Percentiles rank a stretch among this genome's conserved stretches.
These are phyloP conservation scores for Cygnus olor DNA, from an alignment of 2,797 vertebrate species.

Conservation along the genomic window DNA sequence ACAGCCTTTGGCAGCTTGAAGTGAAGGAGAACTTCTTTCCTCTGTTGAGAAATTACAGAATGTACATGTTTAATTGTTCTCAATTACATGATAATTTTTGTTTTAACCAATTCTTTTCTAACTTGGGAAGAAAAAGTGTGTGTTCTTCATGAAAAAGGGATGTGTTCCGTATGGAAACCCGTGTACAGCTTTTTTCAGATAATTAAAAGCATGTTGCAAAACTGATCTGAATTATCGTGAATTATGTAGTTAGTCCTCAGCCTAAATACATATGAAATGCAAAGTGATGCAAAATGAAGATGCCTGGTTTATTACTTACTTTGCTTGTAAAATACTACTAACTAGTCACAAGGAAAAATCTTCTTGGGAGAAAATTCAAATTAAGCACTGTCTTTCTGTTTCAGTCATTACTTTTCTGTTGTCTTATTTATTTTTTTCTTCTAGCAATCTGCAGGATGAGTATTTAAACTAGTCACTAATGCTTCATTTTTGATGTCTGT, in stretches of 20 bases:
- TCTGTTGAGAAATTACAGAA: not conserved
- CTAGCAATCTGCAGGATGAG: not conserved
- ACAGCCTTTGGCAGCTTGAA: not conserved
- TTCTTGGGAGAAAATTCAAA: not conserved
- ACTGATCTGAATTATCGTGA: not conserved
- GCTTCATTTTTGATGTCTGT: conserved; percentile 22
- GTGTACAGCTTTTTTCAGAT: not conserved
- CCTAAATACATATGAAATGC: not conserved
- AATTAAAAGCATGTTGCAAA: not conserved
- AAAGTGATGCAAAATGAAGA: not conserved
- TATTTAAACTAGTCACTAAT: not conserved
- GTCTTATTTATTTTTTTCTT: not conserved
- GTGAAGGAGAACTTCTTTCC: not conserved
- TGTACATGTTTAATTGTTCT: not conserved
- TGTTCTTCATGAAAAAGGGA: not conserved
- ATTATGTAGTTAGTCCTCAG: not conserved
- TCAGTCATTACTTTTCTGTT: not conserved
- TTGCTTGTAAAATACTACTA: not conserved
- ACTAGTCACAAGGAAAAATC: not conserved
- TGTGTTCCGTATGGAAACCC: not conserved
- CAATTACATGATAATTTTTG: not conserved
- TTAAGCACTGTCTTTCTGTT: not conserved
- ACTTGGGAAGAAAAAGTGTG: not conserved
- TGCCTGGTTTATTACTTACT: not conserved
- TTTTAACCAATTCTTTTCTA: not conserved